Evolutionary conservation across 2,113 vertebrate genomes (phyloP), one percentile per base, ranked within the genome.

Genomic region (Oryzias curvinotus): DNA sequence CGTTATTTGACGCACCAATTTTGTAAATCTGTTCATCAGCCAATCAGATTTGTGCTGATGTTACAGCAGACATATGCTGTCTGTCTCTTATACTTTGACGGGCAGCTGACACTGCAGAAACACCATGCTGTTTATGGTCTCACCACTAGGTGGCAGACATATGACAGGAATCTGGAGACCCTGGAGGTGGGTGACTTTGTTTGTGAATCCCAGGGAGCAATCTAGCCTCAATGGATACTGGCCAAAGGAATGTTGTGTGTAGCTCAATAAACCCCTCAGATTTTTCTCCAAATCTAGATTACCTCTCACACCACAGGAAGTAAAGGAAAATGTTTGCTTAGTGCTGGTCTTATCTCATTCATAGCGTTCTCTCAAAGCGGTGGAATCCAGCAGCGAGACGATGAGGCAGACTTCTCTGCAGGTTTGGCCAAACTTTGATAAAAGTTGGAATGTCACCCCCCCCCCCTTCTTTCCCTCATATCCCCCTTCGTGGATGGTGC

Each of bases 111-210:
- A 73, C 66, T 88, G 83, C 83, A 78, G 84, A 81, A 77, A 66
- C 0, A 19, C 0, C 17, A 46, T 26, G 53, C 0, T 7, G 19
- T 25, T 48, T 62, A 65, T 4, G 14, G 5, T 54, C 4, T 23
- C 14, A 7, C 79, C 90, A 85, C 81, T 72, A 89, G 90, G 65
- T 76, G 89, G 87, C 62, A 18, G 16, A 13, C 81, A 50, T 81
- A 59, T 23, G 49, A 59, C 45, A 71, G 13, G 2, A 7, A 5
- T 47, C 7, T 13, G 0, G 58, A 17, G 50, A 5, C 23, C 12
- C 25, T 44, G 16, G 12, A 63, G 47, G 48, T 52, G 56, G 67
- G 42, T 58, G 48, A 16, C 42, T 53, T 55, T 44, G 45, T 49
- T 18, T 45, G 12, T 51, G 71, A 49, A 44, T 58, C 18, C 41